Conservation (phyloP, 92 coral and sea anemone genomes). For the Nematostella vectensis region DNA sequence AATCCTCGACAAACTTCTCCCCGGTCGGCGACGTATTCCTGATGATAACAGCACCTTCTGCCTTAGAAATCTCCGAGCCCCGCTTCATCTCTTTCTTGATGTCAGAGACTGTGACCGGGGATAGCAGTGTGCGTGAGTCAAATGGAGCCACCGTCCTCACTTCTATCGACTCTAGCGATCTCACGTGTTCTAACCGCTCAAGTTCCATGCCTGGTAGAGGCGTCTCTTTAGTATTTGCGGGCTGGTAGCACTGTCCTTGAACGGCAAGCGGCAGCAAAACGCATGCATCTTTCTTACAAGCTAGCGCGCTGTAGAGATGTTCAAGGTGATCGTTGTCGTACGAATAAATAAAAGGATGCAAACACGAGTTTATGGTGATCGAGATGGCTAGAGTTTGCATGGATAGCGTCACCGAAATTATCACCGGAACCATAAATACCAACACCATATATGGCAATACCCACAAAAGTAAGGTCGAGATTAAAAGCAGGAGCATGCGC, state of each 20-base stretch:
- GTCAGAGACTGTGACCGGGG: slow-evolving; percentile 19
- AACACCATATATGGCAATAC: slow-evolving; percentile 63
- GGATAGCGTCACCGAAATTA: slow-evolving; percentile 48
- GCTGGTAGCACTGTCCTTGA: slow-evolving; percentile 20
- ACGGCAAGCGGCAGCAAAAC: slow-evolving; percentile 20
- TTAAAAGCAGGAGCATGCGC: slow-evolving; percentile 52
- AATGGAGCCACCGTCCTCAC: slow-evolving; percentile 14
- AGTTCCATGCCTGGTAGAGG: slow-evolving; percentile 27
- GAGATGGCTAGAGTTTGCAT: slow-evolving; percentile 76
- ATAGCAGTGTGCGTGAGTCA: slow-evolving; percentile 9
- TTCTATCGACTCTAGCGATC: slow-evolving; percentile 38
- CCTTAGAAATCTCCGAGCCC: slow-evolving; percentile 56
- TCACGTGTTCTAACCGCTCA: slow-evolving; percentile 28
- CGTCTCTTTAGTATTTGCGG: slow-evolving; percentile 21
- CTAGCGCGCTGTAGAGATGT: slow-evolving; percentile 57
- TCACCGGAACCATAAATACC: slow-evolving; percentile 47
- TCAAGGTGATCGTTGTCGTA: slow-evolving; percentile 73
- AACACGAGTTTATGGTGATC: slow-evolving; percentile 63
- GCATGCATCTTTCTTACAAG: slow-evolving; percentile 52
- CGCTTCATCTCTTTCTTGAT: slow-evolving; percentile 16
- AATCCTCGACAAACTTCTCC: slow-evolving; percentile 41
- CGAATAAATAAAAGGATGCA: slow-evolving; percentile 73
- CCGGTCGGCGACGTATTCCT: slow-evolving; percentile 62
- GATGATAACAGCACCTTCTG: slow-evolving; percentile 77
- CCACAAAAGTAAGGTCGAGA: slow-evolving; percentile 64